Evolutionary conservation across 2,113 vertebrate genomes (phyloP), one percentile per base, ranked within the genome.

Genomic region (Bufo gargarizans): DNA sequence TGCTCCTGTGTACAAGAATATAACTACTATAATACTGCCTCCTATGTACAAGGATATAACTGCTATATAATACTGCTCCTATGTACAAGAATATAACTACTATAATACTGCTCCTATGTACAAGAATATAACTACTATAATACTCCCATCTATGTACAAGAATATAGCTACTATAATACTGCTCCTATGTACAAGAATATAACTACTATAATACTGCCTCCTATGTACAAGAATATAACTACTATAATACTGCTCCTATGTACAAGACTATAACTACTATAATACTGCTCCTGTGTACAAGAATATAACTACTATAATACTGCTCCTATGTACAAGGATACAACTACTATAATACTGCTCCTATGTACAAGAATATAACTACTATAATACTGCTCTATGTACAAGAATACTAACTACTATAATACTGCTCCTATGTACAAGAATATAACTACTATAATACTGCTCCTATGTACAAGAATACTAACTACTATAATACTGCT

Each of bases 21-120:
- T 69, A 69, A 69, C 65, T 69, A 69, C 65, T 69, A 69, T 69
- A 69, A 69, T 69, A 69, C 65, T 69, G 65, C 65, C 65, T 19
- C 65, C 65, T 22, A 69, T 69, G 22, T 69, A 69, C 65, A 69
- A 69, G 65, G 33, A 69, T 69, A 69, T 33, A 33, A 69, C 65
- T 69, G 33, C 65, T 69, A 69, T 69, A 69, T 69, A 69, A 69
- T 69, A 69, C n/a, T 69, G 65, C 65, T 12, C 65, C 65, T 33
- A 69, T 69, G 4, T 69, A 33, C 65, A 69, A 69, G 65, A 69
- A 69, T 69, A 33, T 69, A 69, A 69, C 65, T 69, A 33, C 65
- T 33, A 69, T 69, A 69, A 69, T 69, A 69, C 65, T 69, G 9
- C 65, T 12, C 22, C 65, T 69, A 69, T 69, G 22, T 69, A 69